phyloP scores from a whole-genome alignment of 1,140 invertebrate genomes.

The Panulirus ornatus region DNA sequence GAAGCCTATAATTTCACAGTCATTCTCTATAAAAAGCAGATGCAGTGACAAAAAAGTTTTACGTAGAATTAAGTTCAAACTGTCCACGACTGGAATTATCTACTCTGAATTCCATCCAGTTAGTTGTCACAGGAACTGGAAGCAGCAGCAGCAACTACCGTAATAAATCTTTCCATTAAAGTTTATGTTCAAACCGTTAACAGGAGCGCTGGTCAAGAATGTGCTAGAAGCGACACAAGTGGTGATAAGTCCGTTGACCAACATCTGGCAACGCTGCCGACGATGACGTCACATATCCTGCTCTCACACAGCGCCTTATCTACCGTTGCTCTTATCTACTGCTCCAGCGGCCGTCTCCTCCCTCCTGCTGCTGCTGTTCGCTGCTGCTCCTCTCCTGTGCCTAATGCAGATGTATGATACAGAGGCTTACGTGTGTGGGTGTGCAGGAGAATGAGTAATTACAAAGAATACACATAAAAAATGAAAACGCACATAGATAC shows the following conservation, averaged over 20 bases:
- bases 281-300: background rate
- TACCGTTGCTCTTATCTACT: background rate
- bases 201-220: background rate
- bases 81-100: too few species aligned
- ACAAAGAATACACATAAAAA: too few species aligned
- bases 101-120: background rate
- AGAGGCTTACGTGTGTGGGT: background rate
- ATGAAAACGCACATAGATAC: background rate
- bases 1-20: too few species aligned
- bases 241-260: background rate
- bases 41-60: too few species aligned
- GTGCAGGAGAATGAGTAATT: too few species aligned
- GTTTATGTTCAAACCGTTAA: background rate
- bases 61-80: too few species aligned
- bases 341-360: background rate
- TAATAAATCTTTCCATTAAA: background rate
- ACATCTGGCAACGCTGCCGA: background rate
- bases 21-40: too few species aligned
- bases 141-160: background rate
- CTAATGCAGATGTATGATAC: background rate
- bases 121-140: background rate
- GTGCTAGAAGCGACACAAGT: background rate
- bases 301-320: background rate
- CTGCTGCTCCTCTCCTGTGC: background rate
- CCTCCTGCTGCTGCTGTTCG: background rate